These are phyloP conservation scores for Drosophila lini DNA, from an alignment of 1,140 invertebrate genomes.

Conservation along the genomic window DNA sequence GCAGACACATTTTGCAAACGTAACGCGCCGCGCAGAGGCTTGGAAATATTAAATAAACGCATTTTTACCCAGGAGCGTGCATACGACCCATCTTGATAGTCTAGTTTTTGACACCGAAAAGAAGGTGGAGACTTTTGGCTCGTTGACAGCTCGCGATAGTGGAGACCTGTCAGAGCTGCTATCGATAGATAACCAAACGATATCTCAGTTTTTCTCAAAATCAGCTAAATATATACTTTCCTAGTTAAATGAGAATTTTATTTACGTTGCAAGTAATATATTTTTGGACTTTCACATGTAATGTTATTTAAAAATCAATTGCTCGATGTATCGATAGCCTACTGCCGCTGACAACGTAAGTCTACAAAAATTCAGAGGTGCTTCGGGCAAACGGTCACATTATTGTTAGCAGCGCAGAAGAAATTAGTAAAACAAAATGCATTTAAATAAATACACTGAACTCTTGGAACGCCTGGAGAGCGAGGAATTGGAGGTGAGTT, in stretches of 20 bases:
- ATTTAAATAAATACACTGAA: constrained; percentile 61
- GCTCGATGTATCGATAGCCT: constrained; percentile 3
- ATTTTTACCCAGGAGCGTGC: constrained; percentile 80
- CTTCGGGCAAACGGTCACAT: constrained; percentile 8
- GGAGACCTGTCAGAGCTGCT: constrained; percentile 28
- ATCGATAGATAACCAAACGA: constrained; percentile 20
- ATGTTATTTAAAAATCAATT: neutral
- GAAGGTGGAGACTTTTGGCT: constrained; percentile 68
- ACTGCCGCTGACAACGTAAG: neutral
- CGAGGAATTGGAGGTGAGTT: constrained; percentile 62
- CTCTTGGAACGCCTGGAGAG: constrained; percentile 46
- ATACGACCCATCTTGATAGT: constrained; percentile 81
- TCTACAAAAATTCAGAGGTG: constrained; percentile 23
- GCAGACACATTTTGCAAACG: constrained; percentile 52
- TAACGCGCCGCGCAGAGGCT: constrained; percentile 7
- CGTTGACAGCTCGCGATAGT: constrained; percentile 45
- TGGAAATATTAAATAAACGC: constrained; percentile 39
- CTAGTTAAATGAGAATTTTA: neutral
- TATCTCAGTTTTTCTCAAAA: neutral
- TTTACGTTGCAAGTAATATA: neutral
- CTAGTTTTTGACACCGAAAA: constrained; percentile 81
- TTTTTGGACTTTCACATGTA: rapidly evolving
- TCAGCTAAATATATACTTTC: rapidly evolving
- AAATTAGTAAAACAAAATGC: constrained; percentile 57
- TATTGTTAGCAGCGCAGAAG: constrained; percentile 4